Conservation (phyloP, 2,888 invertebrate species). For the Machimus rusticus region DNA sequence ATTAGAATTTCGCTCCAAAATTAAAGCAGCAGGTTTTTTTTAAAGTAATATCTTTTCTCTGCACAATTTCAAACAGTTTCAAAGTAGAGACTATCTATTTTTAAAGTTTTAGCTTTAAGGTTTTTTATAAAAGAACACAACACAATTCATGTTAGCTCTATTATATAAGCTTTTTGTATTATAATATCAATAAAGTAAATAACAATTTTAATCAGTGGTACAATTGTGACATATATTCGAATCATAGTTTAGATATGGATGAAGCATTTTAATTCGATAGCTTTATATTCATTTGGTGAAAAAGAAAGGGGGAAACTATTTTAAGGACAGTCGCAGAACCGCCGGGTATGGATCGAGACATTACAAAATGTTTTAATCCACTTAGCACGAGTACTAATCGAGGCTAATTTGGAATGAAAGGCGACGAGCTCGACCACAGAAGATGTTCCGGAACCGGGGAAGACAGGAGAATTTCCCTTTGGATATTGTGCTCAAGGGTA, state of each 20-base stretch:
- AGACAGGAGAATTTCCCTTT: neutral
- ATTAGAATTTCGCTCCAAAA: too few species aligned
- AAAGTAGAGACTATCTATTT: neutral
- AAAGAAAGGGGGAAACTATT: neutral
- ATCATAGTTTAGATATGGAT: neutral
- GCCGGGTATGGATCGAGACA: constrained; percentile 13
- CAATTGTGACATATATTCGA: too few species aligned
- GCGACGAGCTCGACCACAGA: constrained; percentile 32
- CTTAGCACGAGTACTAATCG: constrained; percentile 40
- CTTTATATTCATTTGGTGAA: neutral
- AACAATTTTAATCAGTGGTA: too few species aligned
- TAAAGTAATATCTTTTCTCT: too few species aligned
- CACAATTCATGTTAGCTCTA: too few species aligned
- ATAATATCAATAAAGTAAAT: too few species aligned
- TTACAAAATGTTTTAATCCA: constrained; percentile 45
- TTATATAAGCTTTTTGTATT: too few species aligned
- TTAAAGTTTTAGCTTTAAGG: neutral
- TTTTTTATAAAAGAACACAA: neutral
- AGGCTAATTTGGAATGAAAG: constrained; percentile 44
- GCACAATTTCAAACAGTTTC: too few species aligned
- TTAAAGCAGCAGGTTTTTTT: too few species aligned
- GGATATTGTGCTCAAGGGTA: neutral
- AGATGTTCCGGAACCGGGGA: constrained; percentile 1
- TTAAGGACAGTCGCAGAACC: neutral
- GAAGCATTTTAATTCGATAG: neutral